phyloP scores from a whole-genome alignment of 1,140 invertebrate genomes.

The Dreissena polymorpha region DNA sequence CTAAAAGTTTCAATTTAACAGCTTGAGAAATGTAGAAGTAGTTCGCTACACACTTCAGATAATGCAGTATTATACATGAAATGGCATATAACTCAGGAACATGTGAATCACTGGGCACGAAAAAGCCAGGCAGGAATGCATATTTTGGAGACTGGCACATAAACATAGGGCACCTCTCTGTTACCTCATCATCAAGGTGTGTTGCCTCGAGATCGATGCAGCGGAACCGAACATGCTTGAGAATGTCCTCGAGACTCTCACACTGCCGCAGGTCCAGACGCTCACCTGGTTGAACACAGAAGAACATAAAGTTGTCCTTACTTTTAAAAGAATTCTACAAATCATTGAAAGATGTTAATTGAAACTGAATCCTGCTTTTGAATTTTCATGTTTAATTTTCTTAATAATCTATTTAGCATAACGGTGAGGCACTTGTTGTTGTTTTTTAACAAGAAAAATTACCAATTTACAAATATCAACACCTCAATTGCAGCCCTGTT shows the following conservation, averaged over 20 bases:
- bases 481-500: not conserved
- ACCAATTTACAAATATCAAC: not conserved
- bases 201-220: slow-evolving; percentile 85
- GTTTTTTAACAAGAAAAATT: not conserved
- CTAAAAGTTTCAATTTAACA: too few relatives aligned
- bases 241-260: slow-evolving; percentile 88
- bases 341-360: slow-evolving; percentile 20
- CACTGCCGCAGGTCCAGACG: slow-evolving; percentile 83
- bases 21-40: too few relatives aligned
- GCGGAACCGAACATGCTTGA: slow-evolving; percentile 87
- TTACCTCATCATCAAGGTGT: slow-evolving; percentile 87
- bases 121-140: too few relatives aligned
- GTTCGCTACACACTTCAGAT: too few relatives aligned
- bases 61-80: too few relatives aligned
- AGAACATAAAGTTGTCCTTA: slow-evolving; percentile 11
- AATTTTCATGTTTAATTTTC: not conserved
- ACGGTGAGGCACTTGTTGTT: not conserved
- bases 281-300: slow-evolving; percentile 74
- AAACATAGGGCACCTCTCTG: not conserved
- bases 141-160: too few relatives aligned
- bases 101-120: too few relatives aligned
- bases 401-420: not conserved
- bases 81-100: too few relatives aligned
- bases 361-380: slow-evolving; percentile 9
- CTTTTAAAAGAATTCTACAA: not conserved